Evolutionary conservation across 2,888 invertebrate genomes (phyloP).

Genomic region (Eugnorisma glareosa): DNA sequence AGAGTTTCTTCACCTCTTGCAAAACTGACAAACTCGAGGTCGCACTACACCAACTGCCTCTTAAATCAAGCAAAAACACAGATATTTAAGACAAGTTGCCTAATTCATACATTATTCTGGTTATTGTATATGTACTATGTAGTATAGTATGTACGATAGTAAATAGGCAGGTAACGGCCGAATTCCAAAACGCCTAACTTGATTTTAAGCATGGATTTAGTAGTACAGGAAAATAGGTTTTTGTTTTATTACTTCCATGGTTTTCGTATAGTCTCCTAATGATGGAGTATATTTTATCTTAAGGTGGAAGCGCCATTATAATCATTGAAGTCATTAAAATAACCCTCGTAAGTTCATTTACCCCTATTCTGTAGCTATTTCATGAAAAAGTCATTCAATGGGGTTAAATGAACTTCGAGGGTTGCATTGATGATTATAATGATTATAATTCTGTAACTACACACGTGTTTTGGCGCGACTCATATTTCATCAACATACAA

Average conservation of each 20-base stretch:
- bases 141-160: conserved; percentile 1
- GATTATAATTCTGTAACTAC: no score
- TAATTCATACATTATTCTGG: conserved; percentile 33
- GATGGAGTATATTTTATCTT: no score
- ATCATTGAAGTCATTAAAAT: no score
- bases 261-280: neutral
- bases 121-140: no score
- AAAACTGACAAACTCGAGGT: conserved; percentile 57
- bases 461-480: no score
- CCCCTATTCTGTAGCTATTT: no score
- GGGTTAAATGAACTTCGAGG: no score
- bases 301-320: no score
- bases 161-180: neutral
- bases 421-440: no score
- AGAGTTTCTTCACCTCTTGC: conserved; percentile 64
- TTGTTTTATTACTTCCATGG: neutral
- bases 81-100: conserved; percentile 41
- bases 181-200: neutral
- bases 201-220: neutral
- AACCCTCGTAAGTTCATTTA: no score
- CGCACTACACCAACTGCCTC: conserved; percentile 19
- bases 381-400: no score
- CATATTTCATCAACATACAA: no score
- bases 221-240: neutral
- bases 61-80: conserved; percentile 43